A percentile compares a stretch with the other conserved stretches of the same genome.
These are phyloP conservation scores for Pelvicachromis taeniatus DNA, from an alignment of 2,113 vertebrate species.

Conservation along the genomic window DNA sequence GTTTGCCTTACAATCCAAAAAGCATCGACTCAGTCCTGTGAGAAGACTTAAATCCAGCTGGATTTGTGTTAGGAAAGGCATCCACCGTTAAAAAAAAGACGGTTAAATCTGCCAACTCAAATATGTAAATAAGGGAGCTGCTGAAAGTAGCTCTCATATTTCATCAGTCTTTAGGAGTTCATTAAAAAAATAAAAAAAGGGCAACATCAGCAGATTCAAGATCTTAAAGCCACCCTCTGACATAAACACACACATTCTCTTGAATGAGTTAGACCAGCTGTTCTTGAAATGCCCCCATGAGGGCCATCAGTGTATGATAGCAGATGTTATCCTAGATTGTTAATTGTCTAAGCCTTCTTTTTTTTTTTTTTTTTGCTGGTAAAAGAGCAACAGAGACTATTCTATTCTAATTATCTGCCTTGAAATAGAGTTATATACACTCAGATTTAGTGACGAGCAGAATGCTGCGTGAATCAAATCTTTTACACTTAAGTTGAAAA, in stretches of 20 bases:
- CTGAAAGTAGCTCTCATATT: neutral
- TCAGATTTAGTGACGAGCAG: neutral
- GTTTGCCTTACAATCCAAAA: neutral
- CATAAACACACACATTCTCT: neutral
- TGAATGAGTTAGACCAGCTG: neutral
- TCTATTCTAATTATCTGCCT: neutral
- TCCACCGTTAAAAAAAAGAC: neutral
- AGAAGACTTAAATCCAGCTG: neutral
- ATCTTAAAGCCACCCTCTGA: neutral
- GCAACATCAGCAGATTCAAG: neutral
- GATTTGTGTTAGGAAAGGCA: neutral
- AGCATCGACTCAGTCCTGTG: neutral
- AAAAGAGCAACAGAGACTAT: neutral
- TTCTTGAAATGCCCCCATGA: neutral
- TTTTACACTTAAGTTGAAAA: neutral
- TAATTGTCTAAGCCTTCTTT: neutral
- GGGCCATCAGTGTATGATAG: neutral
- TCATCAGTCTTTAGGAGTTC: neutral
- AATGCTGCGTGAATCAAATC: neutral
- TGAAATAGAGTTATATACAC: neutral
- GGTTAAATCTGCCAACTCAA: neutral
- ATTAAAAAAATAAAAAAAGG: neutral
- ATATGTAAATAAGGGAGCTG: neutral
- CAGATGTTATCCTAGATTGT: neutral
- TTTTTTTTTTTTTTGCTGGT: neutral